phyloP scores from a whole-genome alignment of 2,113 vertebrate species.

The Sitta europaea region DNA sequence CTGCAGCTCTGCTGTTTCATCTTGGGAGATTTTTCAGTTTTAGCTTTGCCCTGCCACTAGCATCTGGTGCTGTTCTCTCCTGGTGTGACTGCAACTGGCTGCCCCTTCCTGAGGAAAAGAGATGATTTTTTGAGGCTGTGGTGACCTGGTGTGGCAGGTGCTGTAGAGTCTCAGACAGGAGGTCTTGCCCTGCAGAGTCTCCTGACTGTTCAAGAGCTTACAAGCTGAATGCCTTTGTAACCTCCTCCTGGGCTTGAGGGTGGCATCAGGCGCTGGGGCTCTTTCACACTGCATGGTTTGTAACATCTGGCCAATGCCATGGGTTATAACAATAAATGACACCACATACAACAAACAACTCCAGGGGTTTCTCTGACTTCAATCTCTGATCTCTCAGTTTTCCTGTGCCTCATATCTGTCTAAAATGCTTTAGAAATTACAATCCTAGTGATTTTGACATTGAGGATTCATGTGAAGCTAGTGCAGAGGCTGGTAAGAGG shows the following conservation, averaged over 20 bases:
- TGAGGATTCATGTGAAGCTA: neutral
- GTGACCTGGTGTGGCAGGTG: neutral
- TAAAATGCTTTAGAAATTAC: neutral
- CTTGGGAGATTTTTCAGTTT: neutral
- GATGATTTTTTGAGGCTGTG: neutral
- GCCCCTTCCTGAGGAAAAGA: neutral
- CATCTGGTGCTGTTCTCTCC: neutral
- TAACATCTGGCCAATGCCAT: neutral
- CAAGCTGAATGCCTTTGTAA: neutral
- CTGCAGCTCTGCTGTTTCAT: neutral
- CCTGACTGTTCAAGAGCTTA: neutral
- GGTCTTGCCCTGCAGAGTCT: rapidly evolving
- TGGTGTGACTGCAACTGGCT: neutral
- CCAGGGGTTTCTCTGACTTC: neutral
- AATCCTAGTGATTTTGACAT: neutral
- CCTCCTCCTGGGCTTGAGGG: neutral
- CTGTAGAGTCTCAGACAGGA: neutral
- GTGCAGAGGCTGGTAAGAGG: neutral
- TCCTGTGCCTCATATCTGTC: neutral
- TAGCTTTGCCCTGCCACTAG: neutral
- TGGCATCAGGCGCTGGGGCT: neutral
- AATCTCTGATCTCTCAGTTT: neutral
- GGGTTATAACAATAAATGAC: neutral
- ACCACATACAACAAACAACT: neutral
- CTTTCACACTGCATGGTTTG: neutral